Percentiles rank a stretch among this genome's conserved stretches.
phyloP scores from a whole-genome alignment of 2,888 invertebrate genomes.

The Perizoma flavofasciatum region DNA sequence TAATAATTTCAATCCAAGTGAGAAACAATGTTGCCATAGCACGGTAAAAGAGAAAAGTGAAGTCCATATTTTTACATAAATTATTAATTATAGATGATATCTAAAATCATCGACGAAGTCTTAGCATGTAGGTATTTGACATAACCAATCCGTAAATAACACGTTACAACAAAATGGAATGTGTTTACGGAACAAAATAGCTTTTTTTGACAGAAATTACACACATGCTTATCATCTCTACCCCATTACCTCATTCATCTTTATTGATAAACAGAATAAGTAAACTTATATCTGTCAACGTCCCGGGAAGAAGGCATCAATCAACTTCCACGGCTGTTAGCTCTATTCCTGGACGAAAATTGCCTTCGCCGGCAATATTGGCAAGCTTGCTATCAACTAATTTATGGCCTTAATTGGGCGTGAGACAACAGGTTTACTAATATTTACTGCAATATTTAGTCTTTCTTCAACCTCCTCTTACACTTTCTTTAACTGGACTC shows the following conservation, averaged over 20 bases:
- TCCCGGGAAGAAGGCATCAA: slow-evolving; percentile 38
- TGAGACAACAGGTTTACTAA: slow-evolving; percentile 26
- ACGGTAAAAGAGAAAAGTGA: too few relatives aligned
- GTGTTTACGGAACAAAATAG: too few relatives aligned
- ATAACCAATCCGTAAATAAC: too few relatives aligned
- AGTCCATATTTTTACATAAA: too few relatives aligned
- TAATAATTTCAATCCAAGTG: too few relatives aligned
- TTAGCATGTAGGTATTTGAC: too few relatives aligned
- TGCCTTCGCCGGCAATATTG: slow-evolving; percentile 50
- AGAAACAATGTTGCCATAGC: too few relatives aligned
- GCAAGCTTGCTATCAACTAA: slow-evolving; percentile 57
- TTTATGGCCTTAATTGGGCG: slow-evolving; percentile 55
- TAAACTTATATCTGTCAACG: slow-evolving; percentile 23
- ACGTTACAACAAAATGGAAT: too few relatives aligned
- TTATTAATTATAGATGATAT: too few relatives aligned
- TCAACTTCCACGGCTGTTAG: slow-evolving; percentile 36
- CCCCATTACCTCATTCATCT: slow-evolving; percentile 16
- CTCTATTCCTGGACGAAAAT: slow-evolving; percentile 53
- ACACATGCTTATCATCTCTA: not conserved
- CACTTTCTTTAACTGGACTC: slow-evolving; percentile 3
- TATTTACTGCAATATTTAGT: slow-evolving; percentile 10
- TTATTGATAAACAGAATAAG: slow-evolving; percentile 26
- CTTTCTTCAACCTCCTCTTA: slow-evolving; percentile 2
- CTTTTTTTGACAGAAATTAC: not conserved
- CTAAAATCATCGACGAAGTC: too few relatives aligned